A percentile compares a stretch with the other conserved stretches of the same genome.
Conservation (phyloP, 2,888 invertebrate species). For the Heliconius charithonia region DNA sequence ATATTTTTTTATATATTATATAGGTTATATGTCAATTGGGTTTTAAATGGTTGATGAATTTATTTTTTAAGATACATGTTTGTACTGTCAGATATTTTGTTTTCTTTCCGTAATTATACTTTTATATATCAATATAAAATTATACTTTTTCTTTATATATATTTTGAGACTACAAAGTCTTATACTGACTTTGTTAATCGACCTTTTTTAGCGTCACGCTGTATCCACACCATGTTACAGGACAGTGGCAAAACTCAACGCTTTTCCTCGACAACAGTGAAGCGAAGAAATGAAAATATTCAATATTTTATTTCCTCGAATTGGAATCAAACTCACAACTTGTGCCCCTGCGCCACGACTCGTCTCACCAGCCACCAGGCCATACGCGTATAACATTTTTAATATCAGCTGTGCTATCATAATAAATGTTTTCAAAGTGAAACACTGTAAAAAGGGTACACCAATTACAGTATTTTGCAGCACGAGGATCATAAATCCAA, state of each 20-base stretch:
- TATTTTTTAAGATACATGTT: background rate
- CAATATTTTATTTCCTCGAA: no score
- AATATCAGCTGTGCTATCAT: background rate
- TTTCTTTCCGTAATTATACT: no score
- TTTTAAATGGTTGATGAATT: background rate
- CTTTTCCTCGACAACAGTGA: no score
- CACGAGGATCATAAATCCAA: constrained; percentile 67
- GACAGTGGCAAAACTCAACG: no score
- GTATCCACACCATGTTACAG: no score
- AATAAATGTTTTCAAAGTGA: constrained; percentile 29
- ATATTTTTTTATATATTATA: background rate
- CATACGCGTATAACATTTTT: background rate
- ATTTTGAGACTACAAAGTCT: background rate
- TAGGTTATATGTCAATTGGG: background rate
- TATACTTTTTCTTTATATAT: background rate
- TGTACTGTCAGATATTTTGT: background rate
- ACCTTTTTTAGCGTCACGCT: no score
- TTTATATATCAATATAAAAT: no score
- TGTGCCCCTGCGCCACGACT: no score
- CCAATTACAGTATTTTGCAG: constrained; percentile 65
- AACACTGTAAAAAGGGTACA: constrained; percentile 38
- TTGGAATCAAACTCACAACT: no score
- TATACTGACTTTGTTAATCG: no score
- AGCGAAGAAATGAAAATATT: no score
- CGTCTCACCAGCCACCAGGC: no score